Evolutionary conservation across 53 echinoderm and acorn worm species (phyloP), one percentile per base, ranked within the genome.

Genomic region (Echinometra lucunter): DNA sequence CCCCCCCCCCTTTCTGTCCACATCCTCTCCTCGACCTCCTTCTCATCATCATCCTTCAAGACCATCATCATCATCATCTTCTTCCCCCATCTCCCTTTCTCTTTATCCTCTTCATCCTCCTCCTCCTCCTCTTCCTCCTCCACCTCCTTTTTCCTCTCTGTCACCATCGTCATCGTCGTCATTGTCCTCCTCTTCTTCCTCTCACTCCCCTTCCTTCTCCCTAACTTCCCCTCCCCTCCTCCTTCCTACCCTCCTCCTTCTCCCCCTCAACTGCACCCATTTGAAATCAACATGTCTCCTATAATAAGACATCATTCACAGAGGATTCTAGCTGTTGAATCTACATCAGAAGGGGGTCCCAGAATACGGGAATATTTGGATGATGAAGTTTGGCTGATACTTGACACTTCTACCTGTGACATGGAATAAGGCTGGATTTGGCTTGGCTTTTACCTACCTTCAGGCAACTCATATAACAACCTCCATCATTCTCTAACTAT

Each of bases 351-450:
- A 92, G 92, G 70, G 38, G 72, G 45, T 44, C 28, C 44, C 18
- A 92, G 57, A 72, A 35, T n/a, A 27, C 19, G 66, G 44, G 58
- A 90, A 90, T 72, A 44, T 92, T 37, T 72, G 49, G 90, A 90
- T 63, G 92, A 92, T 70, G 72, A 45, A 75, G 80, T 30, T 92
- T 45, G 80, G 78, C n/a, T 55, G 93, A 56, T 78, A 92, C 58
- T 81, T 18, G 93, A 92, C 80, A 92, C 93, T 74, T 34, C 34
- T 55, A 57, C 80, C 78, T 92, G 80, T 92, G 80, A 92, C 55
- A 92, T 45, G 93, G 93, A 92, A 92, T 92, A 66, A 74, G 47
- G 34, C 16, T 49, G 93, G 93, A 92, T 92, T 60, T 92, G 34
- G 35, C 47, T 37, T 40, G 91, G 91, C 70, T 91, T 69, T n/a